These are phyloP conservation scores for Epicauta chinensis DNA, from an alignment of 1,140 invertebrate species.

Conservation along the genomic window DNA sequence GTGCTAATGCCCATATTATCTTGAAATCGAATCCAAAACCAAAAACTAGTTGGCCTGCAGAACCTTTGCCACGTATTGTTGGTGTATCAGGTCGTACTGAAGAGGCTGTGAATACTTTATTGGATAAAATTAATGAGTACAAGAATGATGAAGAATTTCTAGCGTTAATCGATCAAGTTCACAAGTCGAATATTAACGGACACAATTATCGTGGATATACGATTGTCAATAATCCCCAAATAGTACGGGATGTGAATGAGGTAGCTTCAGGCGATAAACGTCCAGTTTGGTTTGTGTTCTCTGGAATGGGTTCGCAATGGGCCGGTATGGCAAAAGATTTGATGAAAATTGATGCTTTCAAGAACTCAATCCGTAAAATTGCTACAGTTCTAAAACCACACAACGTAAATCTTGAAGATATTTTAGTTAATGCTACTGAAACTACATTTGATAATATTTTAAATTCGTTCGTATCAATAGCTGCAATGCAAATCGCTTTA, in stretches of 20 bases:
- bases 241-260: slow-evolving; percentile 28
- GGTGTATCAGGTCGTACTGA: slow-evolving; percentile 79
- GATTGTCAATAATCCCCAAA: slow-evolving; percentile 50
- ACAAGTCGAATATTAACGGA: slow-evolving; percentile 58
- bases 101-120: slow-evolving; percentile 63
- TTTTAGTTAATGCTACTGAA: slow-evolving; percentile 71
- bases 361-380: slow-evolving; percentile 66
- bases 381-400: slow-evolving; percentile 68
- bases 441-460: slow-evolving; percentile 75
- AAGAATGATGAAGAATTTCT: slow-evolving; percentile 69
- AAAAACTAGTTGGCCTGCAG: slow-evolving; percentile 51
- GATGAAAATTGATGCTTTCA: slow-evolving; percentile 74
- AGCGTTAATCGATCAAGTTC: slow-evolving; percentile 67
- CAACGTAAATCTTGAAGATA: slow-evolving; percentile 72
- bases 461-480: slow-evolving; percentile 88
- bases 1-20: slow-evolving; percentile 90
- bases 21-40: slow-evolving; percentile 72
- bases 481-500: slow-evolving; percentile 90
- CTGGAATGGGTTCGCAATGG: slow-evolving; percentile 97
- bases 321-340: slow-evolving; percentile 84
- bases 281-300: slow-evolving; percentile 91
- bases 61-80: slow-evolving; percentile 62
- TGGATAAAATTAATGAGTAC: slow-evolving; percentile 55
- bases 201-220: slow-evolving; percentile 74
- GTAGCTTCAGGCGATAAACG: slow-evolving; percentile 50